Percentiles rank a stretch among this genome's conserved stretches.
These are phyloP conservation scores for Nymphalis urticae DNA, from an alignment of 2,888 invertebrate genomes.

Conservation along the genomic window DNA sequence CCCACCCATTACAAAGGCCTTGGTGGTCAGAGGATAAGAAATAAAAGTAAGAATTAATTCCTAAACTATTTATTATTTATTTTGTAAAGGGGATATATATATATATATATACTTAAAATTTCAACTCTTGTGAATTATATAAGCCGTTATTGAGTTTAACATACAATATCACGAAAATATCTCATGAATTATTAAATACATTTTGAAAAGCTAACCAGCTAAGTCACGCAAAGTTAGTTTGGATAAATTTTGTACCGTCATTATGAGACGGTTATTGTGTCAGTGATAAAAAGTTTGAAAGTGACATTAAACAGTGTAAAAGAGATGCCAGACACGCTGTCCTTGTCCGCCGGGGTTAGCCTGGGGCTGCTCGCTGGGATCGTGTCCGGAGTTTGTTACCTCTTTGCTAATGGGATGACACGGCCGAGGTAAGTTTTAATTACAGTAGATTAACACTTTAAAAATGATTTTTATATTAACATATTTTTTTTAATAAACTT, in stretches of 20 bases:
- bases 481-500: too few species aligned
- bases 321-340: slow-evolving; percentile 80
- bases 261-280: slow-evolving; percentile 2
- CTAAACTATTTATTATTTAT: too few species aligned
- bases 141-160: too few species aligned
- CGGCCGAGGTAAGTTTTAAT: slow-evolving; percentile 77
- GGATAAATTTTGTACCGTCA: not conserved
- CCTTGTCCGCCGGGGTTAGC: slow-evolving; percentile 83
- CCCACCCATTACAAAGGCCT: too few species aligned
- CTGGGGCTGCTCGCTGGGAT: slow-evolving; percentile 85
- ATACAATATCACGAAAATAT: too few species aligned
- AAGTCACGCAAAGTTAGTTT: not conserved
- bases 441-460: not conserved
- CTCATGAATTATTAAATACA: too few species aligned
- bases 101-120: too few species aligned
- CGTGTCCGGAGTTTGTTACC: slow-evolving; percentile 85
- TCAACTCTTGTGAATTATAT: too few species aligned
- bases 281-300: slow-evolving; percentile 14
- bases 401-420: slow-evolving; percentile 79
- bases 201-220: too few species aligned
- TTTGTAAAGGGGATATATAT: too few species aligned
- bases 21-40: too few species aligned
- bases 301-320: slow-evolving; percentile 23
- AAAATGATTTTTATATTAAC: not conserved
- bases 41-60: too few species aligned